These are phyloP conservation scores for Xerus inauris DNA, from an alignment of 2,113 vertebrate genomes.

Conservation along the genomic window DNA sequence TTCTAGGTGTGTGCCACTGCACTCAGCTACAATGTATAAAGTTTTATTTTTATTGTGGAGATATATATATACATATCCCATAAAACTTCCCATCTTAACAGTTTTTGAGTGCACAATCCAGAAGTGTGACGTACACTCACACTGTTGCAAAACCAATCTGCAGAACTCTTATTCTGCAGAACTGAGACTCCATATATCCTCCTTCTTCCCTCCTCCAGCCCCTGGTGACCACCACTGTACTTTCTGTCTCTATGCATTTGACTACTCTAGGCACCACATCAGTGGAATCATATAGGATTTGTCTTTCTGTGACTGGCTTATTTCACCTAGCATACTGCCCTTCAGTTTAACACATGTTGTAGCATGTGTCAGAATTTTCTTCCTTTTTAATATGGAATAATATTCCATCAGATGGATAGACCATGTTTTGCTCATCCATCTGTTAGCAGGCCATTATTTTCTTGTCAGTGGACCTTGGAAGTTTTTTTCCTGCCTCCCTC, in stretches of 20 bases:
- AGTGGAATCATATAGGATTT: neutral
- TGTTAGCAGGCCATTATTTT: neutral
- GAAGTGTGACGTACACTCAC: neutral
- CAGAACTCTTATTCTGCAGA: neutral
- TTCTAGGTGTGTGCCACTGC: no score
- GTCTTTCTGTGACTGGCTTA: neutral
- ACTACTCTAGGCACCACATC: neutral
- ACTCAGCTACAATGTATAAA: no score
- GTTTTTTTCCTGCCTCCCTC: neutral
- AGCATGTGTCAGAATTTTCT: neutral
- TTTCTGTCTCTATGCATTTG: neutral
- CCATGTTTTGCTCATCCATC: neutral
- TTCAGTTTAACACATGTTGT: neutral
- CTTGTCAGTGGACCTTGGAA: neutral
- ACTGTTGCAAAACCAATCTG: neutral
- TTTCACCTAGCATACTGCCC: neutral
- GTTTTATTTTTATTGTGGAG: no score
- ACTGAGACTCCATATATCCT: neutral
- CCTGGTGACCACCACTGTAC: neutral
- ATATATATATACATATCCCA: neutral
- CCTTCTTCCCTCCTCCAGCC: neutral
- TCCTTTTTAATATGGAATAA: neutral
- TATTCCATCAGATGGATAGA: neutral
- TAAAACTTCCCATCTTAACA: neutral
- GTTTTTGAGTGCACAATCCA: neutral